phyloP scores from a whole-genome alignment of 2,113 vertebrate genomes.

The Apeltes quadracus region DNA sequence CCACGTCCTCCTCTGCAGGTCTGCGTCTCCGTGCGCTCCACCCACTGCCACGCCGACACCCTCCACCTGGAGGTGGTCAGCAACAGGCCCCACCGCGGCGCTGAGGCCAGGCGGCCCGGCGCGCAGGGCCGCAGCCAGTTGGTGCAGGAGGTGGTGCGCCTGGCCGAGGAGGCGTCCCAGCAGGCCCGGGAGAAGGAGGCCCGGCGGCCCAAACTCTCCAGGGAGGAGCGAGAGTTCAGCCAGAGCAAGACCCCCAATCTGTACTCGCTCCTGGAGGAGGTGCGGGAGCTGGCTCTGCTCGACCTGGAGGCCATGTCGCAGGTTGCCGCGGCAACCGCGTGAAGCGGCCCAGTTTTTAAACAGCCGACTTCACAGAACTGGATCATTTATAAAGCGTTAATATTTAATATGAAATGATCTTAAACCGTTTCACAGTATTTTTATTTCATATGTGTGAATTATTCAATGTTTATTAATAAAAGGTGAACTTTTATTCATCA shows the following conservation, averaged over 20 bases:
- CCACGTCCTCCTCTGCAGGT: conserved; percentile 79
- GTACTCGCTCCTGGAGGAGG: conserved; percentile 90
- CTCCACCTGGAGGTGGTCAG: conserved; percentile 86
- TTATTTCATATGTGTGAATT: too few relatives aligned
- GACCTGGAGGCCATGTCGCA: conserved; percentile 13
- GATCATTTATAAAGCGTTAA: too few relatives aligned
- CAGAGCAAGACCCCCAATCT: conserved; percentile 87
- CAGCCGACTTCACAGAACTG: too few relatives aligned
- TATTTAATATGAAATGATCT: neutral
- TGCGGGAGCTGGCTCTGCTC: conserved; percentile 87
- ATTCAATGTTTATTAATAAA: too few relatives aligned
- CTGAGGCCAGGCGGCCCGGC: neutral
- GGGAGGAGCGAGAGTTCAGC: conserved; percentile 83
- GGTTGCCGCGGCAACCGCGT: conserved; percentile 30
- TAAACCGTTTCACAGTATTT: too few relatives aligned
- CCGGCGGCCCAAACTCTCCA: conserved; percentile 63
- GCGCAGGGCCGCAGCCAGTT: conserved; percentile 77
- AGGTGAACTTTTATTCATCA: too few relatives aligned
- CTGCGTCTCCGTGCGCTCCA: conserved; percentile 82
- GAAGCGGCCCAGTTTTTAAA: neutral
- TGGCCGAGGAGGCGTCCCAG: conserved; percentile 82
- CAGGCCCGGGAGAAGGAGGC: conserved; percentile 76
- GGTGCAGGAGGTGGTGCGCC: conserved; percentile 87
- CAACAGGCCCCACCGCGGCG: conserved; percentile 71
- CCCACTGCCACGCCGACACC: conserved; percentile 83